Evolutionary conservation across 2,797 vertebrate genomes (phyloP).

Genomic region (Catharus ustulatus): DNA sequence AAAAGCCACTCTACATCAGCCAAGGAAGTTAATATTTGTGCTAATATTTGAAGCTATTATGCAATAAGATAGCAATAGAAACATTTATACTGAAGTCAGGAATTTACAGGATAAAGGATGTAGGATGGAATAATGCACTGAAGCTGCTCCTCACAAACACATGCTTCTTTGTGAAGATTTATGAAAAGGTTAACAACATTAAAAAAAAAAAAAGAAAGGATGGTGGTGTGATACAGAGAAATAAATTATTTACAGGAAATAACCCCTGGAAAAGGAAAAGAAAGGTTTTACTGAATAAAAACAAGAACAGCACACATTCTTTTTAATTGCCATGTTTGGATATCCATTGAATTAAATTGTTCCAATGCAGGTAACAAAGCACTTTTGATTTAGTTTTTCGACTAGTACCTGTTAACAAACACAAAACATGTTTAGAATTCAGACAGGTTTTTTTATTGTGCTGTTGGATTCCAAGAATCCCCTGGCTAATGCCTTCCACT

Average conservation of each 20-base stretch:
- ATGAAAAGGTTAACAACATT: not conserved
- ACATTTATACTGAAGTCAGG: not conserved
- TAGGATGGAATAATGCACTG: not conserved
- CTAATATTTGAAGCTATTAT: not conserved
- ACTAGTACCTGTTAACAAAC: not conserved
- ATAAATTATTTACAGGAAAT: not conserved
- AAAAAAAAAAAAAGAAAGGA: not conserved
- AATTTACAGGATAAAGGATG: not conserved
- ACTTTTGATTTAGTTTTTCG: not conserved
- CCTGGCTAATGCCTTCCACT: not conserved
- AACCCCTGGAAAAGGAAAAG: not conserved
- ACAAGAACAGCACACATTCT: not conserved
- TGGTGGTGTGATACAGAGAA: not conserved
- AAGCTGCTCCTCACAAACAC: not conserved
- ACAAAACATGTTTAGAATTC: not conserved
- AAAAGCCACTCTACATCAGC: not conserved
- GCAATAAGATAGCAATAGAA: not conserved
- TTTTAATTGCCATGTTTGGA: not conserved
- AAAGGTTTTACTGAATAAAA: not conserved
- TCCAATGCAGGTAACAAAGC: not conserved
- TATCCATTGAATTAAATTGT: not conserved
- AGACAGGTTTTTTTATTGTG: not conserved
- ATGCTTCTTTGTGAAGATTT: not conserved
- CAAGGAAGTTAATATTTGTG: not conserved
- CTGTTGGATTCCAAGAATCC: not conserved